Evolutionary conservation across 2,797 vertebrate species (phyloP).

Genomic region (Strix occidentalis): DNA sequence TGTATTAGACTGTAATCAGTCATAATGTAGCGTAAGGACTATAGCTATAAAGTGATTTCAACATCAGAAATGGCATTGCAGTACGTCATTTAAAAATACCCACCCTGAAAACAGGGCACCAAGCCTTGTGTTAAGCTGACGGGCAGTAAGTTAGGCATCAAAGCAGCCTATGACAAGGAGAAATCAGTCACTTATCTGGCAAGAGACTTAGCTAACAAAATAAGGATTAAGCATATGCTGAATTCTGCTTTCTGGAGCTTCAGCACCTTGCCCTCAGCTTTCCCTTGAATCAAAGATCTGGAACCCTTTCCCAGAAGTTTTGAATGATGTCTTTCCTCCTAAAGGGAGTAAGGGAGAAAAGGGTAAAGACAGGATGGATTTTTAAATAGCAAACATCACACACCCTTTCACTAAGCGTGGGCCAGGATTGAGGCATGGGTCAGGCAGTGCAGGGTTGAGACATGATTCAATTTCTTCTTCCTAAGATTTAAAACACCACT

Average conservation of each 20-base stretch:
- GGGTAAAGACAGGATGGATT: background rate
- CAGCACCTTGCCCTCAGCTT: background rate
- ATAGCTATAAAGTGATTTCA: background rate
- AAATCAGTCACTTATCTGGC: background rate
- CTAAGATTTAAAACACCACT: background rate
- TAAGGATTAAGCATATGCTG: background rate
- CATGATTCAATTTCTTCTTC: background rate
- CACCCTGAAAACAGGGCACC: background rate
- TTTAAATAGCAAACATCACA: rapidly evolving
- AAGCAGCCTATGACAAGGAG: background rate
- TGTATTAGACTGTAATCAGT: background rate
- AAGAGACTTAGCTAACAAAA: background rate
- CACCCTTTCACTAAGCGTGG: background rate
- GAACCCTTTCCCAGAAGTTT: background rate
- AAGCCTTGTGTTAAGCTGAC: background rate
- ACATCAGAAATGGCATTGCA: background rate
- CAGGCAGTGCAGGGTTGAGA: background rate
- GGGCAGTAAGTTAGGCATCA: background rate
- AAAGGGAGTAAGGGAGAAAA: background rate
- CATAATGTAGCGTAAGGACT: background rate
- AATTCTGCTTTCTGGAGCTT: background rate
- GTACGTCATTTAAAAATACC: background rate
- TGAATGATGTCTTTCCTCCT: background rate
- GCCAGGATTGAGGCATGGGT: background rate
- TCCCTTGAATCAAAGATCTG: background rate